These are phyloP conservation scores for Eilema sororculum DNA, from an alignment of 2,888 invertebrate genomes.

Conservation along the genomic window DNA sequence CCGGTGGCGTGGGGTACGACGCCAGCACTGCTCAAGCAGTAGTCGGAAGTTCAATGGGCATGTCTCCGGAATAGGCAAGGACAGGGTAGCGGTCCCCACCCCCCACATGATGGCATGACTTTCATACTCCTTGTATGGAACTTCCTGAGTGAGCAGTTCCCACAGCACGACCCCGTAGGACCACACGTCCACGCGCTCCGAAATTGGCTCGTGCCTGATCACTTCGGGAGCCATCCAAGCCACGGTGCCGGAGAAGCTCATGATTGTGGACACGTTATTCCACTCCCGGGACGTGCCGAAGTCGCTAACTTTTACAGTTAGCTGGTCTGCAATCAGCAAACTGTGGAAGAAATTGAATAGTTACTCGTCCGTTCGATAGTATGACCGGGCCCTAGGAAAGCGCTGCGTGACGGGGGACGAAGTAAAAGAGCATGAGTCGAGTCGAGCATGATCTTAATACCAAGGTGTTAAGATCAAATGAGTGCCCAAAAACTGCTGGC, in stretches of 20 bases:
- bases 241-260: constrained; percentile 99
- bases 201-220: constrained; percentile 98
- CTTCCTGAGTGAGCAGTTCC: constrained; percentile 97
- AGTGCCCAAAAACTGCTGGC: too few species aligned
- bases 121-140: constrained; percentile 88
- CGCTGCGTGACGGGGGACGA: too few species aligned
- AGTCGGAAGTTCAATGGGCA: constrained; percentile 96
- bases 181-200: constrained; percentile 99
- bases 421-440: too few species aligned
- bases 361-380: not conserved
- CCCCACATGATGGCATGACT: constrained; percentile 99
- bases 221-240: constrained; percentile 99
- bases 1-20: constrained; percentile 94
- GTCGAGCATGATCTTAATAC: too few species aligned
- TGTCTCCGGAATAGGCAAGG: constrained; percentile 95
- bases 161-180: constrained; percentile 99
- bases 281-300: constrained; percentile 98
- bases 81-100: constrained; percentile 97
- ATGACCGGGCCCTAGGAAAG: too few species aligned
- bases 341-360: constrained; percentile 74
- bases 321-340: constrained; percentile 93
- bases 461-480: too few species aligned
- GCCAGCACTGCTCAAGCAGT: constrained; percentile 97
- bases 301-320: constrained; percentile 97
- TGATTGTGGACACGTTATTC: constrained; percentile 97